These are phyloP conservation scores for Andrena dorsata DNA, from an alignment of 2,888 invertebrate species.

Conservation along the genomic window DNA sequence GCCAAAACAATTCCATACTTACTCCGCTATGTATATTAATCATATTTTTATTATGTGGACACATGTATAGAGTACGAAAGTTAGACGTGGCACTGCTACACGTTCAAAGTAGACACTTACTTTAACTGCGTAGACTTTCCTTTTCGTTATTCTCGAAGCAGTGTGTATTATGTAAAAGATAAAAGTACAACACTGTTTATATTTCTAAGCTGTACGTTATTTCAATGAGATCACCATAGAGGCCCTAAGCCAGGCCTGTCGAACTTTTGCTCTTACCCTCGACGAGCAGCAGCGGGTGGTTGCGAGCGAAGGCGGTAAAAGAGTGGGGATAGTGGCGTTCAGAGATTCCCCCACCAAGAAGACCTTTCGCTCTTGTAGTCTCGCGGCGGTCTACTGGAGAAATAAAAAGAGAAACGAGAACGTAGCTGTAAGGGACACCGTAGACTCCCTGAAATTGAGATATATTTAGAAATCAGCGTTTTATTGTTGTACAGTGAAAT, in stretches of 20 bases:
- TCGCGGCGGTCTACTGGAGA: too few relatives aligned
- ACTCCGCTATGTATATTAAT: conserved; percentile 52
- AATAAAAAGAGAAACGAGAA: neutral
- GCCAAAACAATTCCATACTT: conserved; percentile 39
- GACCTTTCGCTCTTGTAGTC: too few relatives aligned
- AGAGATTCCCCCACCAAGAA: too few relatives aligned
- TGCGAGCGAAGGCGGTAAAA: too few relatives aligned
- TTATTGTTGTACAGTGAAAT: conserved; percentile 81
- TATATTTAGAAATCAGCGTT: conserved; percentile 80
- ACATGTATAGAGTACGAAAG: conserved; percentile 46
- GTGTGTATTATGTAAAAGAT: conserved; percentile 56
- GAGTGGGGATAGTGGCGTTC: too few relatives aligned
- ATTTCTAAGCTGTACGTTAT: conserved; percentile 61
- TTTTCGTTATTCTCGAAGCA: conserved; percentile 47
- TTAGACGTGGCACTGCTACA: conserved; percentile 37
- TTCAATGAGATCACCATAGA: conserved; percentile 11
- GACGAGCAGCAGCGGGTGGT: too few relatives aligned
- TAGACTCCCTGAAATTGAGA: neutral
- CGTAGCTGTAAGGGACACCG: neutral
- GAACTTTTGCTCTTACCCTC: too few relatives aligned
- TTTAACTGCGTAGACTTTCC: conserved; percentile 18
- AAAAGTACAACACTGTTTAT: conserved; percentile 64
- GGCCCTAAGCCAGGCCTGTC: too few relatives aligned
- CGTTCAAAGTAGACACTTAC: conserved; percentile 39
- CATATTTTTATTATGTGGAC: conserved; percentile 60